phyloP scores from a whole-genome alignment of 2,888 invertebrate genomes.

The Chaetogeoica ovagalla region DNA sequence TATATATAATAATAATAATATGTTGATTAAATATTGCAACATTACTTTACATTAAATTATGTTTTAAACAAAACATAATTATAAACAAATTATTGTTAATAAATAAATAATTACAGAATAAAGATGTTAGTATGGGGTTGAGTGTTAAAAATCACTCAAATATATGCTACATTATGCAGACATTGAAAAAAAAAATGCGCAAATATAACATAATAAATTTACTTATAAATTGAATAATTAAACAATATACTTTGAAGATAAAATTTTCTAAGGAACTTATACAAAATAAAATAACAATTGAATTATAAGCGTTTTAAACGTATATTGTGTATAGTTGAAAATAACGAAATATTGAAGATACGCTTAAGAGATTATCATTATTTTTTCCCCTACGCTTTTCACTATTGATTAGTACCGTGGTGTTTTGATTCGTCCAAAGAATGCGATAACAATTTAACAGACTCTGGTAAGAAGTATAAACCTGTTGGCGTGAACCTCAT shows the following conservation, averaged over 20 bases:
- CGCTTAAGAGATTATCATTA: slow-evolving; percentile 30
- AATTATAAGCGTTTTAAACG: slow-evolving; percentile 45
- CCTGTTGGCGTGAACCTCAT: slow-evolving; percentile 46
- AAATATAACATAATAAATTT: slow-evolving; percentile 26
- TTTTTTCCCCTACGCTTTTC: neutral
- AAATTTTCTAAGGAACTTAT: slow-evolving; percentile 52
- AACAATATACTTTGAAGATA: slow-evolving; percentile 36
- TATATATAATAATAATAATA: neutral
- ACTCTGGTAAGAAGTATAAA: slow-evolving; percentile 47
- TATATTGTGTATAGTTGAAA: slow-evolving; percentile 36
- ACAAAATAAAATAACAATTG: slow-evolving; percentile 52
- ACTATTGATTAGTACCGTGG: slow-evolving; percentile 32
- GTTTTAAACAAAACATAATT: slow-evolving; percentile 20
- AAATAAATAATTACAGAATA: slow-evolving; percentile 38
- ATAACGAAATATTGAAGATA: slow-evolving; percentile 40
- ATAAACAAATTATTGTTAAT: slow-evolving; percentile 38
- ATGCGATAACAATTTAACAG: slow-evolving; percentile 43
- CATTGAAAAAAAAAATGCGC: slow-evolving; percentile 32
- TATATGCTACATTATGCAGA: slow-evolving; percentile 28
- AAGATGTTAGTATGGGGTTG: slow-evolving; percentile 45
- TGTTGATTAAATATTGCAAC: slow-evolving; percentile 35
- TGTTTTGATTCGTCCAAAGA: slow-evolving; percentile 22
- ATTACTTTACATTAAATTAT: slow-evolving; percentile 30
- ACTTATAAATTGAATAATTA: slow-evolving; percentile 38
- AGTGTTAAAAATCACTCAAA: slow-evolving; percentile 30